Evolutionary conservation across 1,140 invertebrate species (phyloP), one percentile per base, ranked within the genome.

Genomic region (Ceratoteleas bidentatus): DNA sequence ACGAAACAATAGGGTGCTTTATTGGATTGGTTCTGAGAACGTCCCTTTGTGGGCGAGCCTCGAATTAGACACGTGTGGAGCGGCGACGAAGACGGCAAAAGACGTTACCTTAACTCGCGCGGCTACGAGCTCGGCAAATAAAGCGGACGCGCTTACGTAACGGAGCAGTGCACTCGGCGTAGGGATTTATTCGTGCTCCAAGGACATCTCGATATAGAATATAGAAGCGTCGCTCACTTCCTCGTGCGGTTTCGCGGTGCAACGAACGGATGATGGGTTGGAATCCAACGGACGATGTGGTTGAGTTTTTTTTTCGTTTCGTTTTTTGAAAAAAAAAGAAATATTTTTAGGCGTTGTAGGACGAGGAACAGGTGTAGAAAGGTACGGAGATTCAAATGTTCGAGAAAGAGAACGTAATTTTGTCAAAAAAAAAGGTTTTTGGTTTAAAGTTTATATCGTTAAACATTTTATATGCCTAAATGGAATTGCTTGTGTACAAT

Each of bases 91-190:
- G 65, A 79, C 68, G 68, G 16, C 61, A 68, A 47, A 66, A 66
- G 77, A 74, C 56, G 69, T 74, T 79, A 79, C 69, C 76, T 79
- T 54, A 38, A 49, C 64, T 61, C 64, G 15, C 73, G 58, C 16
- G 49, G 36, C 64, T 53, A 77, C 61, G 66, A 77, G 83, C 79
- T 78, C 83, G 78, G 84, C 86, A 85, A 89, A 87, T 87, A 85
- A 89, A 87, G 84, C 77, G 69, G 54, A 66, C 66, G 54, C 68
- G 64, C 74, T 90, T 89, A 84, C 87, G 87, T 83, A 89, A 89
- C 85, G 81, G 87, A 85, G 87, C 86, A 87, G 84, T 90, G 89
- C 89, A 88, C 88, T 90, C 88, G 81, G 85, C 85, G 72, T 82
- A 83, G 80, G 79, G 86, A 83, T 86, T 87, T 89, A 89, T 90